Evolutionary conservation across 2,113 vertebrate genomes (phyloP).

Genomic region (Eulemur rufifrons): DNA sequence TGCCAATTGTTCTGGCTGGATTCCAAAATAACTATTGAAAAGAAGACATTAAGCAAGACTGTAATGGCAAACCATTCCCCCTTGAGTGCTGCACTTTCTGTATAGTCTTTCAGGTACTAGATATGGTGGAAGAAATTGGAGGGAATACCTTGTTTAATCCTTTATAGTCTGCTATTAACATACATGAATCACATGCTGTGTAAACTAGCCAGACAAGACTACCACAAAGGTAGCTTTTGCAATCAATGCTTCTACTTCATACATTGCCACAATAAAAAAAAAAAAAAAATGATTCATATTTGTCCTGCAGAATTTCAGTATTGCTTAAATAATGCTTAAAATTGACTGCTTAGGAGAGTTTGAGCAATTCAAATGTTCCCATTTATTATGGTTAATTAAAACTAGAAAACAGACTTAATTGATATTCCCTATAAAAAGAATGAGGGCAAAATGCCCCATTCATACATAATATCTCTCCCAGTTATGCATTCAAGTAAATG

Average conservation of each 20-base stretch:
- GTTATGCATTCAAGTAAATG: neutral
- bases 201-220: neutral
- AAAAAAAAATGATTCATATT: neutral
- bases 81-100: neutral
- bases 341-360: neutral
- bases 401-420: neutral
- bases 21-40: neutral
- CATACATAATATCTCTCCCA: neutral
- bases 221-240: neutral
- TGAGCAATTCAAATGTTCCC: neutral
- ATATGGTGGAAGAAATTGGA: neutral
- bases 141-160: neutral
- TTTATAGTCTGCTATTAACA: neutral
- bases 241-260: neutral
- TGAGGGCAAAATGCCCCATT: neutral
- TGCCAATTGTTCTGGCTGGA: neutral
- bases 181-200: neutral
- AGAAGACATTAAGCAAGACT: neutral
- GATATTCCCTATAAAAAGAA: neutral
- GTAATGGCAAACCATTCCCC: rapidly evolving
- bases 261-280: neutral
- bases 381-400: neutral
- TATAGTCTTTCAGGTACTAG: neutral
- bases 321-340: neutral
- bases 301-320: neutral